Conservation (phyloP, 2,113 vertebrate species). For the Ophthalmolycus amberensis region DNA sequence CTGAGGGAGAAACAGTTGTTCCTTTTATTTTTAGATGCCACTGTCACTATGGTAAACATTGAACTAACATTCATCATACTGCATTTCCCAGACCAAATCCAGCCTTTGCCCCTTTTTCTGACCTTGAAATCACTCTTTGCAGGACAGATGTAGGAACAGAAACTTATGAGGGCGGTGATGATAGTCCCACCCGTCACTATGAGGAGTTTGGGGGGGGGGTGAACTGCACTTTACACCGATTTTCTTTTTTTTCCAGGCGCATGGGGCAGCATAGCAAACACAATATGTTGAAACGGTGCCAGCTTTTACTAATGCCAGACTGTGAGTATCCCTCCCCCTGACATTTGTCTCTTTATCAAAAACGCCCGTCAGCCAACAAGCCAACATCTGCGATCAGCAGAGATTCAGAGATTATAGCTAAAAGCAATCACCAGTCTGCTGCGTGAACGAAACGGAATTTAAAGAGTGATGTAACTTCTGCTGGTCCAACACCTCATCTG, state of each 20-base stretch:
- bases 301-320: slow-evolving; percentile 61
- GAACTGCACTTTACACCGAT: slow-evolving; percentile 33
- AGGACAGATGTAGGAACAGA: slow-evolving; percentile 25
- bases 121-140: slow-evolving; percentile 31
- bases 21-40: slow-evolving; percentile 59
- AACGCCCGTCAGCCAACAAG: slow-evolving; percentile 71
- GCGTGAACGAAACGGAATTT: slow-evolving; percentile 44
- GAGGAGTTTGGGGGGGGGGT: slow-evolving; percentile 19
- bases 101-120: slow-evolving; percentile 11
- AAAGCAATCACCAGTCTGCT: slow-evolving; percentile 62
- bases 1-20: slow-evolving; percentile 54
- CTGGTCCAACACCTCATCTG: slow-evolving; percentile 29
- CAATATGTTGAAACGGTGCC: slow-evolving; percentile 62
- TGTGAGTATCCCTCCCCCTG: slow-evolving; percentile 61
- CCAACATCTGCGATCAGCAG: slow-evolving; percentile 75
- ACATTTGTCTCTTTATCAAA: slow-evolving; percentile 79
- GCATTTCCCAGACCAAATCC: slow-evolving; percentile 28
- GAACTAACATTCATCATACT: slow-evolving; percentile 39
- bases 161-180: slow-evolving; percentile 36
- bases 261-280: slow-evolving; percentile 64
- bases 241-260: slow-evolving; percentile 28
- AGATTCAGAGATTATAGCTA: slow-evolving; percentile 71
- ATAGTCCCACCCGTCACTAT: slow-evolving; percentile 21
- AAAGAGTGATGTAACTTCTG: slow-evolving; percentile 47
- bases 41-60: slow-evolving; percentile 42